phyloP scores from a whole-genome alignment of 2,113 vertebrate species.

The Lagenorhynchus albirostris region DNA sequence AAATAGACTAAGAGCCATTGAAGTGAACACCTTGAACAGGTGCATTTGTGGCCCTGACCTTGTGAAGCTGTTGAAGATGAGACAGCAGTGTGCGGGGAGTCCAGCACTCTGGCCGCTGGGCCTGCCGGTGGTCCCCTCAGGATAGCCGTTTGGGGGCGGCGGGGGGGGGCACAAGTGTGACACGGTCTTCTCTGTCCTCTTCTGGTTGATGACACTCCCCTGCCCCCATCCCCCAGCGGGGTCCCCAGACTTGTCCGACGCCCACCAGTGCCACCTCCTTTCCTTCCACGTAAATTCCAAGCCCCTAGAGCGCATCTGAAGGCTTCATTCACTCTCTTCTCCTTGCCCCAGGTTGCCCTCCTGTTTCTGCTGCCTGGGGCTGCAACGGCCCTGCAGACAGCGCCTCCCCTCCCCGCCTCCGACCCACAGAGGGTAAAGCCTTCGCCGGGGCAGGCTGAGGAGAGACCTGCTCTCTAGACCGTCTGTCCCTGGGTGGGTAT shows the following conservation, averaged over 20 bases:
- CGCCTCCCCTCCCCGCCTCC: too few species aligned
- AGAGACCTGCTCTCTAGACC: background rate
- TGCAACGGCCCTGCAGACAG: too few species aligned
- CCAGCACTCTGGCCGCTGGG: background rate
- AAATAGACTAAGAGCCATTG: fast-evolving
- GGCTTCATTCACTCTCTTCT: background rate
- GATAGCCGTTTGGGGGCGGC: background rate
- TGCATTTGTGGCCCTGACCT: background rate
- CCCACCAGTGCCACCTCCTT: fast-evolving
- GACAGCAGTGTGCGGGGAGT: background rate
- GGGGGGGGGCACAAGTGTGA: background rate
- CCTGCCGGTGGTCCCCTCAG: background rate
- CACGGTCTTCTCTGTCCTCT: background rate
- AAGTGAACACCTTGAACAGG: too few species aligned
- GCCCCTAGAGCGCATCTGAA: fast-evolving
- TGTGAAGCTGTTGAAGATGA: background rate
- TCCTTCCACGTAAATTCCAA: background rate
- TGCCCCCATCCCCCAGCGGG: background rate
- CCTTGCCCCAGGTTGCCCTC: background rate
- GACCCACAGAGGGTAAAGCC: too few species aligned
- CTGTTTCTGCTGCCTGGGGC: too few species aligned
- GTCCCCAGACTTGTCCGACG: fast-evolving
- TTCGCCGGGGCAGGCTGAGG: too few species aligned
- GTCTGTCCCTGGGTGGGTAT: fast-evolving
- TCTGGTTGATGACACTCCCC: background rate